phyloP scores from a whole-genome alignment of 2,113 vertebrate species.

The Pterocles gutturalis region DNA sequence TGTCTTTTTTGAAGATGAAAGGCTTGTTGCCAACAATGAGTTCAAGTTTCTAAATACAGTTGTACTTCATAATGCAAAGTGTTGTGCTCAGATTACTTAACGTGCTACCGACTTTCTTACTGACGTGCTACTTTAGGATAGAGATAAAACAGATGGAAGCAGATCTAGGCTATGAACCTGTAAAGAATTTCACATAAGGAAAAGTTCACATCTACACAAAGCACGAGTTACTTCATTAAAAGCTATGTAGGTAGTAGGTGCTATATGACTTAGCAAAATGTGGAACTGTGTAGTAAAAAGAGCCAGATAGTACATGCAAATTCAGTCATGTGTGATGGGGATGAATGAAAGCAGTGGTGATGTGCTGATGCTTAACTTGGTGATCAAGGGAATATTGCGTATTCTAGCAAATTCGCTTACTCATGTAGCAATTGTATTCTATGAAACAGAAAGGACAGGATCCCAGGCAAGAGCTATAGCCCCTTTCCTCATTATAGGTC shows the following conservation, averaged over 20 bases:
- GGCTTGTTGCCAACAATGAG: background rate
- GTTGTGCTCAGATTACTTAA: slow-evolving; percentile 3
- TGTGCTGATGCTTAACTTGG: background rate
- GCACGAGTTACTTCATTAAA: background rate
- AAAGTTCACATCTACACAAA: background rate
- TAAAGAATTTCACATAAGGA: background rate
- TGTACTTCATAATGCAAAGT: background rate
- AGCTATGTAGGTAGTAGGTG: background rate
- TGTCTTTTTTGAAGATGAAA: slow-evolving; percentile 6
- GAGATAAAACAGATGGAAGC: background rate
- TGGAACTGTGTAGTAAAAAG: background rate
- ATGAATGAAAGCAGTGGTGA: background rate
- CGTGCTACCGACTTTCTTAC: background rate
- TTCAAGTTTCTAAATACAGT: background rate
- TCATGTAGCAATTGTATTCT: background rate
- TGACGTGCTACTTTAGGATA: too few relatives aligned
- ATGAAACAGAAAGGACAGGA: background rate
- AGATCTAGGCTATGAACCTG: background rate
- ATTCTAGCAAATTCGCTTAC: background rate
- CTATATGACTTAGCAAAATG: background rate
- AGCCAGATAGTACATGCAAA: background rate
- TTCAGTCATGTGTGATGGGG: background rate
- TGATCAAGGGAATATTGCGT: background rate
- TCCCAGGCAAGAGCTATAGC: background rate
- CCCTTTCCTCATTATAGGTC: background rate